phyloP scores from a whole-genome alignment of 1,140 invertebrate species.

The Drosophila cardini region DNA sequence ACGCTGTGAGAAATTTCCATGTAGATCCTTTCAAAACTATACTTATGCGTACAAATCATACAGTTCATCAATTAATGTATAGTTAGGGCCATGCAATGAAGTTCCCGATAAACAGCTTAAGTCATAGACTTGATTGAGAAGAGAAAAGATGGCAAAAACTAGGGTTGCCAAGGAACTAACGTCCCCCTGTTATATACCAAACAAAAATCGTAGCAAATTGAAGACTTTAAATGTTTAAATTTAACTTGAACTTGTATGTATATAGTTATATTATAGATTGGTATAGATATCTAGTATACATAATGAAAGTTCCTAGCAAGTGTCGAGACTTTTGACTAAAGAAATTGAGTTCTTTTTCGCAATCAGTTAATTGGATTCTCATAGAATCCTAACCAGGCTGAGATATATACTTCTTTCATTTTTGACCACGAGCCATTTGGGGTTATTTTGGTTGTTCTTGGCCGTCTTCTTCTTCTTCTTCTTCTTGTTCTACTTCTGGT shows the following conservation, averaged over 20 bases:
- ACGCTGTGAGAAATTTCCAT: not conserved
- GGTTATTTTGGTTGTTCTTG: not conserved
- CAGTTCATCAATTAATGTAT: not conserved
- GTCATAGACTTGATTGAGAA: not conserved
- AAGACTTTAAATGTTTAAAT: no score
- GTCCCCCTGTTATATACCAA: no score
- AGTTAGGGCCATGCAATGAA: not conserved
- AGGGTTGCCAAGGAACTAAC: not conserved
- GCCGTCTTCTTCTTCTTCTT: no score
- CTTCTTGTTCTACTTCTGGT: not conserved
- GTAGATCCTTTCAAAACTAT: not conserved
- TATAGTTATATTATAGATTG: no score
- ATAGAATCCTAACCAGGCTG: slow-evolving; percentile 35
- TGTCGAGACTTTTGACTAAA: not conserved
- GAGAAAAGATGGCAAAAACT: not conserved
- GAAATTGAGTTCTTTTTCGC: slow-evolving; percentile 6
- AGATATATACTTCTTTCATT: slow-evolving; percentile 4
- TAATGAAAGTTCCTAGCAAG: no score
- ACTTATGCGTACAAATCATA: not conserved
- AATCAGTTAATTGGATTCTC: slow-evolving; percentile 54
- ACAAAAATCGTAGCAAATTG: no score
- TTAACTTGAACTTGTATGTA: no score
- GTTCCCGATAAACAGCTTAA: not conserved
- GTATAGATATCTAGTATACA: no score
- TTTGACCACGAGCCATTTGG: slow-evolving; percentile 36